Percentiles rank a stretch among this genome's conserved stretches.
Evolutionary conservation across 2,797 vertebrate genomes (phyloP).

Genomic region (Peromyscus nudipes): DNA sequence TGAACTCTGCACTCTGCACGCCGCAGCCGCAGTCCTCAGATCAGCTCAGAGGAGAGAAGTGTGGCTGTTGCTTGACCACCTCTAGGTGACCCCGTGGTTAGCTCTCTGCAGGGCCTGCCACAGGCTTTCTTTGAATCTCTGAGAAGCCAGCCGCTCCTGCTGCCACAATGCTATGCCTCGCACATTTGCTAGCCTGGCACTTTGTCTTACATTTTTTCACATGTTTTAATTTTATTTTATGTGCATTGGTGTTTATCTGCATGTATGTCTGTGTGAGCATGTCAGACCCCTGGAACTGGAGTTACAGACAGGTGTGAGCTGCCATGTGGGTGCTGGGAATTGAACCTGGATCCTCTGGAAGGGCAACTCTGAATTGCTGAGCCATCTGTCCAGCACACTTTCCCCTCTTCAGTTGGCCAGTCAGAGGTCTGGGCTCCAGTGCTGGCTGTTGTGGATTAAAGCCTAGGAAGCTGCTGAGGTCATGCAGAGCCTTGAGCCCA

Average conservation of each 20-base stretch:
- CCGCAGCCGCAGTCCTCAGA: neutral
- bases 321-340: neutral
- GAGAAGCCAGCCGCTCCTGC: conserved; percentile 12
- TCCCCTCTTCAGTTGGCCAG: neutral
- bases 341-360: neutral
- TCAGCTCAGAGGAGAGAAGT: neutral
- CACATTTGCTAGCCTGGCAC: accelerated
- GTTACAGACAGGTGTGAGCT: neutral
- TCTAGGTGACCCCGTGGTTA: conserved; percentile 62
- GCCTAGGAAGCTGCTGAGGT: neutral
- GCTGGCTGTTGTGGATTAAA: accelerated
- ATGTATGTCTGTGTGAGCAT: neutral
- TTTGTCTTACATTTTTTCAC: neutral
- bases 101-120: neutral
- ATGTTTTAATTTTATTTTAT: neutral
- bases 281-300: neutral
- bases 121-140: conserved; percentile 73
- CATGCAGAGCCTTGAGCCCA: neutral
- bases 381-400: neutral
- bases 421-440: neutral
- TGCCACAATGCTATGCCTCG: accelerated
- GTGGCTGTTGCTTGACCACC: neutral
- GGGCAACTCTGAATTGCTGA: neutral
- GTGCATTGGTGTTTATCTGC: neutral
- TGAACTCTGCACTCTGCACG: neutral